Conservation (phyloP, 2,113 vertebrate genomes). For the Pimephales promelas region DNA sequence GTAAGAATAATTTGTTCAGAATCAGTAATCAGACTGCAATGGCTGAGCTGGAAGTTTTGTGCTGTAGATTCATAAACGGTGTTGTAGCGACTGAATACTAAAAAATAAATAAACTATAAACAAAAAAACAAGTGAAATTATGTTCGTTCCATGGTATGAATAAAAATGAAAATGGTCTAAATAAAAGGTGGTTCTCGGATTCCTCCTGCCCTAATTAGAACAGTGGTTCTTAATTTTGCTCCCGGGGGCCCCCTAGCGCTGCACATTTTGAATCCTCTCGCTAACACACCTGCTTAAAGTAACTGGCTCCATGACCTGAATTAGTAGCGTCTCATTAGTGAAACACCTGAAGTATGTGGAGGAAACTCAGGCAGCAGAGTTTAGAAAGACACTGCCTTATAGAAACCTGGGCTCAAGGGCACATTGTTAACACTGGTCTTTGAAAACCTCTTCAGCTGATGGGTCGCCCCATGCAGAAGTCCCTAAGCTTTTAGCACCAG, state of each 20-base stretch:
- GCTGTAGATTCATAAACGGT: background rate
- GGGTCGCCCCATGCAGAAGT: background rate
- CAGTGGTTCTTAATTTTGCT: background rate
- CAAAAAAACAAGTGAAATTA: background rate
- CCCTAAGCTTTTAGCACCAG: background rate
- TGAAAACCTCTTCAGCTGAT: background rate
- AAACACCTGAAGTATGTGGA: background rate
- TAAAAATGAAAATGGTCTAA: constrained; percentile 9
- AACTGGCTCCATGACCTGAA: background rate
- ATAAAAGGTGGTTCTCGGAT: background rate
- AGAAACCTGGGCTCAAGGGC: background rate
- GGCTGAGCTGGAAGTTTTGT: background rate
- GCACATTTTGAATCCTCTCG: background rate
- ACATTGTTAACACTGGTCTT: background rate
- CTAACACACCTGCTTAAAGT: background rate
- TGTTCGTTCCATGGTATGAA: background rate
- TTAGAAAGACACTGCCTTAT: background rate
- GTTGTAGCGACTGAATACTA: background rate
- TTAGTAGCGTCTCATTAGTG: background rate
- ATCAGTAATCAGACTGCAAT: background rate
- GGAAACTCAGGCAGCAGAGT: background rate
- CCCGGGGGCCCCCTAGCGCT: background rate
- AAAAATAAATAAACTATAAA: too few species aligned
- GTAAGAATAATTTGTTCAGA: background rate
- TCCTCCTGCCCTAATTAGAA: background rate